phyloP scores from a whole-genome alignment of 2,797 vertebrate genomes.

The Allobates femoralis region DNA sequence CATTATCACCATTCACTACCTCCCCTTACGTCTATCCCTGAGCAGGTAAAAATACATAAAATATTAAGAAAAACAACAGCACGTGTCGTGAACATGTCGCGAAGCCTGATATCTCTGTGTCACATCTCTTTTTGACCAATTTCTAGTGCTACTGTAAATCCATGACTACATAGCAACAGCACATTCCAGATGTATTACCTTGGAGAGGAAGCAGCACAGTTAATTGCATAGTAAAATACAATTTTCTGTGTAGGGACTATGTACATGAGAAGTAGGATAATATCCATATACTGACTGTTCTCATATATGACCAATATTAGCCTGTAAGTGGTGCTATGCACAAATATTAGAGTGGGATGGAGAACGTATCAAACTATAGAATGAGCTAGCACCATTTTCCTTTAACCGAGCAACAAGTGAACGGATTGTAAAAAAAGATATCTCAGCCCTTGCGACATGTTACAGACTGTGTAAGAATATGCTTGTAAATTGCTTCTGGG shows the following conservation, averaged over 20 bases:
- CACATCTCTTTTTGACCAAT: constrained; percentile 41
- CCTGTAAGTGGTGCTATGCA: neutral
- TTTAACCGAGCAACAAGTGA: neutral
- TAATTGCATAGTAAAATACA: constrained; percentile 39
- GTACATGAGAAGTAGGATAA: neutral
- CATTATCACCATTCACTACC: constrained; percentile 37
- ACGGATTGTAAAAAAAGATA: neutral
- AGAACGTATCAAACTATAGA: neutral
- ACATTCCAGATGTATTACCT: constrained; percentile 42
- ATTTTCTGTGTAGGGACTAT: constrained; percentile 2
- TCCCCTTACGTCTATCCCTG: neutral
- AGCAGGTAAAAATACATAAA: constrained; percentile 38
- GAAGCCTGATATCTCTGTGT: constrained; percentile 8
- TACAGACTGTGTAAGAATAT: too few relatives aligned
- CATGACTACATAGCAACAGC: constrained; percentile 47
- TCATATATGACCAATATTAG: neutral
- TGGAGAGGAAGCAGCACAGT: constrained; percentile 40
- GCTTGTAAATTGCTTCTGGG: too few relatives aligned
- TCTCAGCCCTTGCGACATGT: too few relatives aligned
- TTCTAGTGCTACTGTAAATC: constrained; percentile 38
- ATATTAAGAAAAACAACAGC: constrained; percentile 35
- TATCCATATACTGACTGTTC: neutral
- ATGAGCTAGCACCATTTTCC: neutral
- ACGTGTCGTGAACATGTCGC: neutral
- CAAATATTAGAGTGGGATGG: neutral